A percentile compares a stretch with the other conserved stretches of the same genome.
Conservation (phyloP, 2,888 invertebrate species). For the Dolichopus griseipennis region DNA sequence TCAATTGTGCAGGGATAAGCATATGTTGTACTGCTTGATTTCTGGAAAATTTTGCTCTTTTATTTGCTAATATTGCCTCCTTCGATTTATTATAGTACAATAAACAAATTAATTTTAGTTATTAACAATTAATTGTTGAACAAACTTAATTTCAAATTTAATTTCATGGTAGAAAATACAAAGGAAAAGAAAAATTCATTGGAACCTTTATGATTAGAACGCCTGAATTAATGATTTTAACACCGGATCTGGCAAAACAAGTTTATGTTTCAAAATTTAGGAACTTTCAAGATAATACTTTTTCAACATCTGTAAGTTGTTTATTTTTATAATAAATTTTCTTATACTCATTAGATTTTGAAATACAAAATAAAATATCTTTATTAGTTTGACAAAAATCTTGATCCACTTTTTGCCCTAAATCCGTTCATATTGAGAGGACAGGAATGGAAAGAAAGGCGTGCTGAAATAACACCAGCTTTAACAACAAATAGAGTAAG, state of each 20-base stretch:
- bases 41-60: no score
- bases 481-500: conserved; percentile 45
- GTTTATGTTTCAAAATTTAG: conserved; percentile 43
- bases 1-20: no score
- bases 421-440: conserved; percentile 46
- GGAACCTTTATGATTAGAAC: conserved; percentile 38
- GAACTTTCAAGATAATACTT: conserved; percentile 35
- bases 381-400: conserved; percentile 34
- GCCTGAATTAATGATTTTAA: conserved; percentile 39
- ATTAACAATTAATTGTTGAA: no score
- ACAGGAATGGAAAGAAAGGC: conserved; percentile 45
- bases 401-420: conserved; percentile 44
- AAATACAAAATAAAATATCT: conserved; percentile 17
- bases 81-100: no score
- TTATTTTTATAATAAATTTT: no score
- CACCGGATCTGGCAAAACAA: conserved; percentile 34
- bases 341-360: no score
- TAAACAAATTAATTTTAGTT: no score
- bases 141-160: background rate
- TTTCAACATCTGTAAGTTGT: conserved; percentile 24
- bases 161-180: conserved; percentile 31
- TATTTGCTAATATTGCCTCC: no score
- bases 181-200: conserved; percentile 33
- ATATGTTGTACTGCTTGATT: no score
- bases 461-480: conserved; percentile 46